These are phyloP conservation scores for Eucidaris tribuloides DNA, from an alignment of 35 echinoderm and acorn worm species.

Conservation along the genomic window DNA sequence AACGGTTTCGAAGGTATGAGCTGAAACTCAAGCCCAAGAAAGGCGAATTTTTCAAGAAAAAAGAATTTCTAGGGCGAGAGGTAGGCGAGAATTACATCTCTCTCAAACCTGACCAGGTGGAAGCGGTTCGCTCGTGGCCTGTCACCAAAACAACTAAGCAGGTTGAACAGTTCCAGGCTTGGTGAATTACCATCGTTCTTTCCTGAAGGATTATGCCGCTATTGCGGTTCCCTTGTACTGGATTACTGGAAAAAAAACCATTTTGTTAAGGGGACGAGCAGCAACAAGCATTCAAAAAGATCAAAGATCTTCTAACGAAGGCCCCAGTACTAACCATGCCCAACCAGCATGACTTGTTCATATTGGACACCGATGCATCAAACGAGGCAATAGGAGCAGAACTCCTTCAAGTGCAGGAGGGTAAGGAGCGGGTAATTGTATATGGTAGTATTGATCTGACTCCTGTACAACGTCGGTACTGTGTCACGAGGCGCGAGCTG, in stretches of 20 bases:
- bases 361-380: conserved; percentile 32
- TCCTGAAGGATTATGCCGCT: conserved; percentile 39
- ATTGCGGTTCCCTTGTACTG: conserved; percentile 34
- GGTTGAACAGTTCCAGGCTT: conserved; percentile 40
- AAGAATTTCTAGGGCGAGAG: conserved; percentile 2
- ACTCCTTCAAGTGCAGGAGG: conserved; percentile 6
- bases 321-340: conserved; percentile 27
- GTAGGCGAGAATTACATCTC: neutral
- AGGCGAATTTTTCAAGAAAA: conserved; percentile 23
- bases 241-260: conserved; percentile 25
- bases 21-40: neutral
- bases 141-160: neutral
- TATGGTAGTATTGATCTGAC: conserved; percentile 28
- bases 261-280: conserved; percentile 3
- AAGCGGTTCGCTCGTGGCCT: conserved; percentile 27
- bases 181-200: conserved; percentile 44
- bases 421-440: conserved; percentile 22
- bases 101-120: neutral
- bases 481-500: too few relatives aligned
- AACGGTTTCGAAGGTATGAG: neutral
- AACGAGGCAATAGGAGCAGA: conserved; percentile 21
- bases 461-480: conserved; percentile 6
- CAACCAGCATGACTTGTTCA: neutral
- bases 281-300: conserved; percentile 22
- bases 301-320: conserved; percentile 9